phyloP scores from a whole-genome alignment of 1,140 invertebrate species.

The Marisa cornuarietis region DNA sequence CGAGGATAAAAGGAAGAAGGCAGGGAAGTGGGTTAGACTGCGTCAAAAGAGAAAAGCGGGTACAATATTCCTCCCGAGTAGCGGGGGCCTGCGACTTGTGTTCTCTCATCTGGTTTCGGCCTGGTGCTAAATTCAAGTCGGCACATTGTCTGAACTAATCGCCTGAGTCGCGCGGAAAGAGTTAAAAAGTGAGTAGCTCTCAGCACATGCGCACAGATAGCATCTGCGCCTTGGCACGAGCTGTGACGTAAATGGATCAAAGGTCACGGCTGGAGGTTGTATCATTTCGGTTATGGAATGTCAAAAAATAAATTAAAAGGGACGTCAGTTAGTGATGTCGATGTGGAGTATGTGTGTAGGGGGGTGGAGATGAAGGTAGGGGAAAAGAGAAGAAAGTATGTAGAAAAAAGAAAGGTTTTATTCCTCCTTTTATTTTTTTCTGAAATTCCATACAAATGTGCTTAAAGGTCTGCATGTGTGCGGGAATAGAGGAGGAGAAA shows the following conservation, averaged over 20 bases:
- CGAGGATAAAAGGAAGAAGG: background rate
- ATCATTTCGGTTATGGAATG: slow-evolving; percentile 4
- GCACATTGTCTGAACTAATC: slow-evolving; percentile 17
- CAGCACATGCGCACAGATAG: slow-evolving; percentile 26
- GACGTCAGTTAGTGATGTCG: no score
- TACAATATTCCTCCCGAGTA: no score
- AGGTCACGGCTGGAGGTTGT: slow-evolving; percentile 11
- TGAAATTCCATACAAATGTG: background rate
- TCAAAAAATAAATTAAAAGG: background rate
- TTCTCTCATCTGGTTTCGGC: background rate
- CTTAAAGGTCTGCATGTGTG: background rate
- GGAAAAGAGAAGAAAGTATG: no score
- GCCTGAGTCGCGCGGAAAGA: slow-evolving; percentile 11
- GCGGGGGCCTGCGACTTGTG: background rate
- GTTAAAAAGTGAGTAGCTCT: slow-evolving; percentile 20
- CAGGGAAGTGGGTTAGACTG: background rate
- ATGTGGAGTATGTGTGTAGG: no score
- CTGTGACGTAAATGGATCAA: slow-evolving; percentile 11
- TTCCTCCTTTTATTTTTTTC: background rate
- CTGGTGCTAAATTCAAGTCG: slow-evolving; percentile 14
- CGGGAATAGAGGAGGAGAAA: background rate
- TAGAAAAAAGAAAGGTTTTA: background rate
- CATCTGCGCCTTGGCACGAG: slow-evolving; percentile 17
- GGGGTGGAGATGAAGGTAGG: no score
- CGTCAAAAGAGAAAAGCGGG: no score